Percentiles rank a stretch among this genome's conserved stretches.
These are phyloP conservation scores for Philopotamus ludificatus DNA, from an alignment of 1,140 invertebrate species.

Conservation along the genomic window DNA sequence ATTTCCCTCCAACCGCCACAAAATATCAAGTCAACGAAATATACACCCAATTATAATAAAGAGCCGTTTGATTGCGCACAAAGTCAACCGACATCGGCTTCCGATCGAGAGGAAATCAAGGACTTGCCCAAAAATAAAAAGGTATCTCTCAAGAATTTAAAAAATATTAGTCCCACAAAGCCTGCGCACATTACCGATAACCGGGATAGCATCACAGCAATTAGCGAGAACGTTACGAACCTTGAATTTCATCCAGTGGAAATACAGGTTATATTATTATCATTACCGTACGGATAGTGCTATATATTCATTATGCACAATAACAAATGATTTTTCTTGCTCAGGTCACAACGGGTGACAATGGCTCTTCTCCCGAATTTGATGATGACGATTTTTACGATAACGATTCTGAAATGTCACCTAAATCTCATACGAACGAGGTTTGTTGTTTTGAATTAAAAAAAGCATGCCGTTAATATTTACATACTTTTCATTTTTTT, in stretches of 20 bases:
- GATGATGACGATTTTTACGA: not conserved
- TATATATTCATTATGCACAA: constrained; percentile 5
- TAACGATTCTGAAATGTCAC: not conserved
- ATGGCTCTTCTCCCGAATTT: constrained; percentile 30
- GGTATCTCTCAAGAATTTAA: constrained; percentile 12
- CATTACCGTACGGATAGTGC: not conserved
- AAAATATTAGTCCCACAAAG: not conserved
- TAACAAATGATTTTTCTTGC: not conserved
- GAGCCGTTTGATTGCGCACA: not conserved
- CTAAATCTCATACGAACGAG: too few relatives aligned
- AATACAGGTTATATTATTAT: constrained; percentile 47
- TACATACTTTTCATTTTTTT: not conserved
- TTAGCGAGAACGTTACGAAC: too few relatives aligned
- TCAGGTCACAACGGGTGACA: constrained; percentile 47
- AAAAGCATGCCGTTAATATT: too few relatives aligned
- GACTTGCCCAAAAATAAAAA: constrained; percentile 3
- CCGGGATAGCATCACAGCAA: too few relatives aligned
- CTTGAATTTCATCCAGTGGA: constrained; percentile 47
- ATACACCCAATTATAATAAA: not conserved
- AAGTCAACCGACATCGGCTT: not conserved
- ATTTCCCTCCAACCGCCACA: not conserved
- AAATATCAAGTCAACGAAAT: not conserved
- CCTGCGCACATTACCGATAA: not conserved
- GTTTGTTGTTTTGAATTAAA: too few relatives aligned
- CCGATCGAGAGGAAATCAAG: not conserved